These are phyloP conservation scores for Camptogramma bilineatum DNA, from an alignment of 2,888 invertebrate genomes.

Conservation along the genomic window DNA sequence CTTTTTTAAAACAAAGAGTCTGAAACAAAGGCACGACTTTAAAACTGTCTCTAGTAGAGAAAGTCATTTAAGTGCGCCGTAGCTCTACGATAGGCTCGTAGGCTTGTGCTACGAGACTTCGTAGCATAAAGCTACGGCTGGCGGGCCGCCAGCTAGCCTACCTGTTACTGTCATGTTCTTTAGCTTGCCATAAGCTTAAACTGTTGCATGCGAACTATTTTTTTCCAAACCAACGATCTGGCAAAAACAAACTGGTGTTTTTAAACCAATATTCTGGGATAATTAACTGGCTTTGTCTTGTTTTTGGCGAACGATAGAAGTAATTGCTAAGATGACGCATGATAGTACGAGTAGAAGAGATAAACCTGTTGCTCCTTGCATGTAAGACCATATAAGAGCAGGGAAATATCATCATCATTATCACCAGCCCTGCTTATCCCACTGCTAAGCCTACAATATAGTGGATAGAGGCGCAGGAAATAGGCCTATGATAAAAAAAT, in stretches of 20 bases:
- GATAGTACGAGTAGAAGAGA: no score
- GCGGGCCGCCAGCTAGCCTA: slow-evolving; percentile 80
- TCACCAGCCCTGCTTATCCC: no score
- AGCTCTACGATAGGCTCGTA: slow-evolving; percentile 64
- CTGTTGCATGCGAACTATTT: slow-evolving; percentile 53
- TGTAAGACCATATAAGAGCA: no score
- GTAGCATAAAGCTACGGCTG: slow-evolving; percentile 63
- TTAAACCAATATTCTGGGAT: no score
- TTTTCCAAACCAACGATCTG: slow-evolving; percentile 6
- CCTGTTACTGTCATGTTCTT: slow-evolving; percentile 73
- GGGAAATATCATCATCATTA: no score
- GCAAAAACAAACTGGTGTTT: not conserved
- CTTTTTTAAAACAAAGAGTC: slow-evolving; percentile 32
- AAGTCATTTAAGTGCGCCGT: slow-evolving; percentile 57
- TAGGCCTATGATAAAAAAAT: no score
- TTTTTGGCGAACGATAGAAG: not conserved
- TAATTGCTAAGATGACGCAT: no score
- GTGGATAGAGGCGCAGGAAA: no score
- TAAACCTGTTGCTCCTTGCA: no score
- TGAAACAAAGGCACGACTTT: slow-evolving; percentile 47
- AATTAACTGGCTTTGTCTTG: no score
- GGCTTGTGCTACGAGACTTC: slow-evolving; percentile 42
- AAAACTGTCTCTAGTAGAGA: slow-evolving; percentile 53
- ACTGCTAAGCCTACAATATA: no score
- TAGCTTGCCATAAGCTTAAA: slow-evolving; percentile 52